These are phyloP conservation scores for Dinoponera quadriceps DNA, from an alignment of 1,140 invertebrate genomes.

Conservation along the genomic window DNA sequence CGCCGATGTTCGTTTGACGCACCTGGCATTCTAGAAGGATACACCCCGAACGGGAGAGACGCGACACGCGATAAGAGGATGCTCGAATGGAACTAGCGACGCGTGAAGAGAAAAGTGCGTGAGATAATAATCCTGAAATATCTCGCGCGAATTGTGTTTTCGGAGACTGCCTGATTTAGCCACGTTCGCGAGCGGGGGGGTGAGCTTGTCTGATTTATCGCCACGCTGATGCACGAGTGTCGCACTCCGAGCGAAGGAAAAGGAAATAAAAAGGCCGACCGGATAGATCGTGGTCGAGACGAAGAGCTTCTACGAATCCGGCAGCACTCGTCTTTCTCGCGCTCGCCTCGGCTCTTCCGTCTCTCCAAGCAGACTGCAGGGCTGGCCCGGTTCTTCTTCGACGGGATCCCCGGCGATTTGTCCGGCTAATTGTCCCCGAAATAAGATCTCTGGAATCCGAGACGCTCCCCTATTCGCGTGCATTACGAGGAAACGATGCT, in stretches of 20 bases:
- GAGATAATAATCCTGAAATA: slow-evolving; percentile 17
- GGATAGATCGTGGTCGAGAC: slow-evolving; percentile 11
- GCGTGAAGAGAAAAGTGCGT: neutral
- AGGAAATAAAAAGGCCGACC: slow-evolving; percentile 12
- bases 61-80: neutral
- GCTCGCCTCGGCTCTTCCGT: neutral
- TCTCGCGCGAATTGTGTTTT: slow-evolving; percentile 16
- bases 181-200: neutral
- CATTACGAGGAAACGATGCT: neutral
- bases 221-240: slow-evolving; percentile 23
- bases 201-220: slow-evolving; percentile 24
- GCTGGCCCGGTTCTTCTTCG: slow-evolving; percentile 26
- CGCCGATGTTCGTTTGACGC: neutral
- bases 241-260: neutral
- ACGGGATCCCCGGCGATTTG: slow-evolving; percentile 24
- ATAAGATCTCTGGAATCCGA: neutral
- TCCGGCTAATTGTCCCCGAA: slow-evolving; percentile 25
- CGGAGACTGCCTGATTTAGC: slow-evolving; percentile 14
- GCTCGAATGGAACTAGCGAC: neutral
- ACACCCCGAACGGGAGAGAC: neutral
- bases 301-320: slow-evolving; percentile 39
- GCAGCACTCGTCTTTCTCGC: slow-evolving; percentile 1
- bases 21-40: neutral
- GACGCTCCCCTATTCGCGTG: neutral
- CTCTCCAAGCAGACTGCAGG: slow-evolving; percentile 27